phyloP scores from a whole-genome alignment of 1,140 invertebrate species.

The Anoplolepis gracilipes region DNA sequence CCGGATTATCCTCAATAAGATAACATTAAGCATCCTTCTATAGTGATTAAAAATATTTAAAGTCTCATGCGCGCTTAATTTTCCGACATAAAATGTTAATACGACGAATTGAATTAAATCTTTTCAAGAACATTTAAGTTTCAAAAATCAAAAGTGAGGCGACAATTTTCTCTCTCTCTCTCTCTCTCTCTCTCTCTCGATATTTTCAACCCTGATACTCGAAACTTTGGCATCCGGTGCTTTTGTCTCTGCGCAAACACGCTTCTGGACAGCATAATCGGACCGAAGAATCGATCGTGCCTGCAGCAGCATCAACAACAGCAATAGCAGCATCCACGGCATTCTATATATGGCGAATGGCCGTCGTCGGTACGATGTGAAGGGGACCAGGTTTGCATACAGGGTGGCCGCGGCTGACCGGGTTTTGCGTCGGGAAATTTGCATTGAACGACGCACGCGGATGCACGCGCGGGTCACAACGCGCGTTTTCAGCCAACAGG shows the following conservation, averaged over 20 bases:
- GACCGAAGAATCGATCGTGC: slow-evolving; percentile 62
- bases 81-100: neutral
- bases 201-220: slow-evolving; percentile 5
- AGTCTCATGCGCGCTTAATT: neutral
- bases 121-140: neutral
- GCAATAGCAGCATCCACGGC: neutral
- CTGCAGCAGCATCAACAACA: neutral
- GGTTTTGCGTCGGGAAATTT: slow-evolving; percentile 75
- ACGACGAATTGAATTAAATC: neutral
- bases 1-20: neutral
- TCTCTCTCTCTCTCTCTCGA: neutral
- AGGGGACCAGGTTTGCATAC: slow-evolving; percentile 54
- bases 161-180: neutral
- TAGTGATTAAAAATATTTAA: neutral
- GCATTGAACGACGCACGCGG: slow-evolving; percentile 71
- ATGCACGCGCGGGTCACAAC: slow-evolving; percentile 63
- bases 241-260: slow-evolving; percentile 24
- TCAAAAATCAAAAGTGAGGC: neutral
- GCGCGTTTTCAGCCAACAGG: slow-evolving; percentile 51
- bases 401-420: slow-evolving; percentile 72
- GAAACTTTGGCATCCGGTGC: neutral
- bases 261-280: slow-evolving; percentile 37
- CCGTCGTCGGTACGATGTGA: slow-evolving; percentile 20
- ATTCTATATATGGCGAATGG: neutral
- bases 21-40: neutral